Evolutionary conservation across 2,797 vertebrate genomes (phyloP).

Genomic region (Gobio occitaniae): DNA sequence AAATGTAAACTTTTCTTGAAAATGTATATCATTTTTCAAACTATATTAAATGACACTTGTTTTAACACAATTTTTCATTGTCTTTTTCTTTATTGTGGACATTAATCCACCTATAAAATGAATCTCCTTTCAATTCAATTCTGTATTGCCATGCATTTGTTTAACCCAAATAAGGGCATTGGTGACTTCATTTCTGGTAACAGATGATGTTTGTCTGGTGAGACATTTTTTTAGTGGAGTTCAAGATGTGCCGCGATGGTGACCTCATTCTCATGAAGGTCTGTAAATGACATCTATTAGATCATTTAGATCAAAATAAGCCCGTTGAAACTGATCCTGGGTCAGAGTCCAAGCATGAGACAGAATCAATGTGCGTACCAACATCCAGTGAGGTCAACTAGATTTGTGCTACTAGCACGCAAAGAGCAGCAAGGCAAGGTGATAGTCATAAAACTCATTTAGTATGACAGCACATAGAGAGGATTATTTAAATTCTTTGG

Average conservation of each 20-base stretch:
- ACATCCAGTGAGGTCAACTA: background rate
- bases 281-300: background rate
- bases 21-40: no score
- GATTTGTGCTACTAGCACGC: conserved; percentile 4
- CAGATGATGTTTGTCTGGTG: conserved; percentile 9
- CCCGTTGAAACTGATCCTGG: background rate
- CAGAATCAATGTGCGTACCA: background rate
- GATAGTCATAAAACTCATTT: conserved; percentile 26
- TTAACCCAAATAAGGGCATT: conserved; percentile 11
- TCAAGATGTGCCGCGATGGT: background rate
- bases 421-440: background rate
- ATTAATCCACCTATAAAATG: background rate
- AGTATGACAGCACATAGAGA: background rate
- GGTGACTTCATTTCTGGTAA: conserved; percentile 24
- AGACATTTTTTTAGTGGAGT: conserved; percentile 19
- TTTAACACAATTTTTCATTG: no score
- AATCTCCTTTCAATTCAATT: no score
- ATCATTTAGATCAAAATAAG: conserved; percentile 1
- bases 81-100: background rate
- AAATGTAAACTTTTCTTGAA: no score
- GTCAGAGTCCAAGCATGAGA: background rate
- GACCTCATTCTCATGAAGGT: background rate
- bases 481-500: conserved; percentile 23
- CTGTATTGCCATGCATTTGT: background rate
- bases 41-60: no score